phyloP scores from a whole-genome alignment of 2,797 vertebrate genomes.

The Tiaroga cobitis region DNA sequence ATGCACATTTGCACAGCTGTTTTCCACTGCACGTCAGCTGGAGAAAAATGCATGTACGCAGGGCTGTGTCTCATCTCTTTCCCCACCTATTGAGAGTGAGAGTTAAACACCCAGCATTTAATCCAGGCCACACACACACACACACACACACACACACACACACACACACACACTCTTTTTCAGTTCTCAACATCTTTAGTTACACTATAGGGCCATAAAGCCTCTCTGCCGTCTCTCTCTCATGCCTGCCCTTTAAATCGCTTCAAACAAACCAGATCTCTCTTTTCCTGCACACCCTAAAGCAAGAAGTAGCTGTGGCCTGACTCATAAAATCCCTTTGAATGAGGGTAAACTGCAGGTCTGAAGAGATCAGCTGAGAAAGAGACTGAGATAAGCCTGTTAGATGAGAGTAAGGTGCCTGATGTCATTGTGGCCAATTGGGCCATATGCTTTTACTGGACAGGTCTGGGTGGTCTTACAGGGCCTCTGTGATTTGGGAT shows the following conservation, averaged over 20 bases:
- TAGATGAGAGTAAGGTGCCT: constrained; percentile 21
- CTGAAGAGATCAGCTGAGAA: constrained; percentile 43
- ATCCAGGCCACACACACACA: constrained; percentile 45
- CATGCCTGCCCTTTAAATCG: constrained; percentile 31
- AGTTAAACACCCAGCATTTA: constrained; percentile 56
- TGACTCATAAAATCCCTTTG: constrained; percentile 47
- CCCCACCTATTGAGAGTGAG: constrained; percentile 50
- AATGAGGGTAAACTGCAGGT: constrained; percentile 25
- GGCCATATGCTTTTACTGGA: constrained; percentile 42
- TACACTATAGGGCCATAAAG: constrained; percentile 56
- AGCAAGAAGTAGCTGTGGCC: constrained; percentile 40
- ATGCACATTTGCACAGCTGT: constrained; percentile 60
- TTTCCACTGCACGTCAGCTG: constrained; percentile 51
- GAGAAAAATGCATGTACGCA: constrained; percentile 52
- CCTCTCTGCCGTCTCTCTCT: constrained; percentile 42
- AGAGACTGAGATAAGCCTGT: constrained; percentile 40
- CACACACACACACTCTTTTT: constrained; percentile 14
- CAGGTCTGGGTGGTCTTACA: constrained; percentile 41
- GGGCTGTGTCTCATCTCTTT: constrained; percentile 44
- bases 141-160: constrained; percentile 24
- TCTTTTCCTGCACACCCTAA: constrained; percentile 46
- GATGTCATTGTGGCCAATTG: constrained; percentile 27
- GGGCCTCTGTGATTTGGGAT: background rate
- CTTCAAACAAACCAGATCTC: constrained; percentile 53
- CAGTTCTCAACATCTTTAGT: constrained; percentile 56